phyloP scores from a whole-genome alignment of 2,113 vertebrate species.

The Nothoprocta pentlandii region DNA sequence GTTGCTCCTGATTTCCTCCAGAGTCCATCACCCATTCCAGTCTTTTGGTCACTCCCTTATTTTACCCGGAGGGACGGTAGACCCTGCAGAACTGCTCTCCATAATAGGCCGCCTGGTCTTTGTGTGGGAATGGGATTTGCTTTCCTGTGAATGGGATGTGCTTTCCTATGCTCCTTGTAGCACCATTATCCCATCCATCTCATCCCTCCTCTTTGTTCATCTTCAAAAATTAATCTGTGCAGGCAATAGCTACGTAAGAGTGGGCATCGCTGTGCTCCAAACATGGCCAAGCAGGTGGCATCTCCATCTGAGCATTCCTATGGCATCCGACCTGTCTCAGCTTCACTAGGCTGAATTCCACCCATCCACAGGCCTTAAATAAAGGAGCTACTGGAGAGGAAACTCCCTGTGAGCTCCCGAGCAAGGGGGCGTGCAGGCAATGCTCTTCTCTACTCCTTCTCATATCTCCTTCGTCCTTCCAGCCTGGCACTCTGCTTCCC shows the following conservation, averaged over 20 bases:
- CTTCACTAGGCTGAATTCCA: too few relatives aligned
- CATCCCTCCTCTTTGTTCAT: neutral
- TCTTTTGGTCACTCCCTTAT: neutral
- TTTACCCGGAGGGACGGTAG: neutral
- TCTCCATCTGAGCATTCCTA: too few relatives aligned
- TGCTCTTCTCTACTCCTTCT: neutral
- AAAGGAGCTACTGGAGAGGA: too few relatives aligned
- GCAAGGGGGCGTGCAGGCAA: too few relatives aligned
- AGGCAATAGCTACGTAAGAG: rapidly evolving
- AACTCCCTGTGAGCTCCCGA: too few relatives aligned
- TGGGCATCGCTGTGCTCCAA: too few relatives aligned
- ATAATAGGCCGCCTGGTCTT: neutral
- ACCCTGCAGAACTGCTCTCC: neutral
- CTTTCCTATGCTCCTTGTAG: too few relatives aligned
- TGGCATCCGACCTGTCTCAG: too few relatives aligned
- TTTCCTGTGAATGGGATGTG: neutral
- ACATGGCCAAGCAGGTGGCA: too few relatives aligned
- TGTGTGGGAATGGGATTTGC: rapidly evolving
- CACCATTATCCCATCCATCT: neutral
- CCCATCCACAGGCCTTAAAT: too few relatives aligned
- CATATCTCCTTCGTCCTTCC: neutral
- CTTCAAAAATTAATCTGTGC: neutral
- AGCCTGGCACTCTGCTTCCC: rapidly evolving
- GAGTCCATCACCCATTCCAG: neutral
- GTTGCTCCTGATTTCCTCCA: neutral